Evolutionary conservation across 2,797 vertebrate species (phyloP).

Genomic region (Capromys pilorides): DNA sequence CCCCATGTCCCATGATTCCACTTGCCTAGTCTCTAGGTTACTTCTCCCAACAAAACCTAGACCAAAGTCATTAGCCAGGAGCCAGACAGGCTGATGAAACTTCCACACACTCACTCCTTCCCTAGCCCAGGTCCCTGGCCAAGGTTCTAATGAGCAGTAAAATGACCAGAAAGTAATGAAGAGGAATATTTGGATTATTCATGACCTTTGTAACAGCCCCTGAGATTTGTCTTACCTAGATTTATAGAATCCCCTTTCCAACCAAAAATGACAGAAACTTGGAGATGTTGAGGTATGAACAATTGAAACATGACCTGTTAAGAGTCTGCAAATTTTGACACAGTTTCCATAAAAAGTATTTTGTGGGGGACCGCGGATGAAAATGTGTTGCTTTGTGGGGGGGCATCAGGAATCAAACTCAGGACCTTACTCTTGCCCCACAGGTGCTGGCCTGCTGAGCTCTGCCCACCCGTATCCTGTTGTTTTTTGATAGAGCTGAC

Average conservation of each 20-base stretch:
- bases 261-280: constrained; percentile 27
- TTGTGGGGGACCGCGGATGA: neutral
- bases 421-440: neutral
- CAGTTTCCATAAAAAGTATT: neutral
- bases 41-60: constrained; percentile 52
- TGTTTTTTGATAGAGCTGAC: neutral
- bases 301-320: neutral
- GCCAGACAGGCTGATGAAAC: constrained; percentile 34
- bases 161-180: constrained; percentile 49
- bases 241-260: constrained; percentile 55
- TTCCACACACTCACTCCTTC: constrained; percentile 43
- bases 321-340: neutral
- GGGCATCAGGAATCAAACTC: neutral
- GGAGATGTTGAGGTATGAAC: constrained; percentile 1
- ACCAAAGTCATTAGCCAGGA: constrained; percentile 27
- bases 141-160: constrained; percentile 62
- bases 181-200: constrained; percentile 33
- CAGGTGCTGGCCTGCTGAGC: neutral
- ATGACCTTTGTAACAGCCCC: constrained; percentile 47
- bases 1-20: neutral
- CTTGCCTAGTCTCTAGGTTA: constrained; percentile 52
- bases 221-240: constrained; percentile 58
- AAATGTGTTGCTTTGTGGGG: neutral
- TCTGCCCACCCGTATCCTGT: neutral
- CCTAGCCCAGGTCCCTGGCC: constrained; percentile 17